phyloP scores from a whole-genome alignment of 1,140 invertebrate species.

The Anastrepha ludens region DNA sequence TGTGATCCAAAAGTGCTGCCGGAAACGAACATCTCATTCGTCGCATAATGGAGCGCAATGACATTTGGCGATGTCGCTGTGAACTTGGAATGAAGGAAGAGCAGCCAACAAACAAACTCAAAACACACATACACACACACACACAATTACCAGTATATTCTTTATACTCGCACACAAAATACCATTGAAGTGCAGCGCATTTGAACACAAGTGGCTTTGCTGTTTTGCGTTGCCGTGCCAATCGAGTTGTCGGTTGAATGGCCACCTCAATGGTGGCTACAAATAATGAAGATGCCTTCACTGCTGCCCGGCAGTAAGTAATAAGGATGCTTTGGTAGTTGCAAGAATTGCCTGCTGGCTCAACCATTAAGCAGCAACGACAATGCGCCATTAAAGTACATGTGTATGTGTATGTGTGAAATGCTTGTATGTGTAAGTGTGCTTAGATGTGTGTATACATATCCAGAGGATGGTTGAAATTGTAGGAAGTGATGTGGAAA shows the following conservation, averaged over 20 bases:
- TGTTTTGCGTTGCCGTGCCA: constrained; percentile 31
- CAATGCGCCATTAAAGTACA: background rate
- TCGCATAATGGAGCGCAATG: constrained; percentile 37
- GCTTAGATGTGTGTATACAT: background rate
- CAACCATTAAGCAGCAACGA: background rate
- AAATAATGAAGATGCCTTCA: constrained; percentile 46
- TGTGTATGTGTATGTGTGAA: background rate
- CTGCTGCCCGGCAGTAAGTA: background rate
- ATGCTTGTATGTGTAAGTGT: background rate
- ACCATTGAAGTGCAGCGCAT: constrained; percentile 15
- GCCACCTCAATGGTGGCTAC: constrained; percentile 47
- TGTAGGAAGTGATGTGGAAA: constrained; percentile 37
- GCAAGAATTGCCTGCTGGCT: constrained; percentile 29
- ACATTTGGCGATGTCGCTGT: constrained; percentile 21
- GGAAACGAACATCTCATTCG: constrained; percentile 43
- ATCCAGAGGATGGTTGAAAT: background rate
- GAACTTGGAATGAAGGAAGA: background rate
- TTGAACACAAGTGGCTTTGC: constrained; percentile 44
- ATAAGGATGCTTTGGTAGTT: background rate
- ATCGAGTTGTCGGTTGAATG: constrained; percentile 46
- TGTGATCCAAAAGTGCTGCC: constrained; percentile 43
- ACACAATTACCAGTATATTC: background rate
- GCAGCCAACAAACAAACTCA: background rate
- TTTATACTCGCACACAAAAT: background rate
- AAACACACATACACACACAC: background rate